phyloP scores from a whole-genome alignment of 2,797 vertebrate species.

The Kryptopterus vitreolus region DNA sequence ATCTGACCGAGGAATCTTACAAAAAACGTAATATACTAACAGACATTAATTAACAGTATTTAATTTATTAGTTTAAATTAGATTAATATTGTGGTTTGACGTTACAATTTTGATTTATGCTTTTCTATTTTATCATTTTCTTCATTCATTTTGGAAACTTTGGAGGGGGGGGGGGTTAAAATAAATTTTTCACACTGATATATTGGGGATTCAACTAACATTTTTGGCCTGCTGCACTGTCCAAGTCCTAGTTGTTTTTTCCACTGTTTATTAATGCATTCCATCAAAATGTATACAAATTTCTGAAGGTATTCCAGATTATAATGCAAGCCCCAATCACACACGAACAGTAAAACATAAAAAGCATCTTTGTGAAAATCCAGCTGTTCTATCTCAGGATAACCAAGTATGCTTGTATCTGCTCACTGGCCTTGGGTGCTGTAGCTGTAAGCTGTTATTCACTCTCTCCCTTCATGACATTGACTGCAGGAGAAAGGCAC shows the following conservation, averaged over 20 bases:
- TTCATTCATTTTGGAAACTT: too few species aligned
- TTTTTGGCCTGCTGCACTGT: neutral
- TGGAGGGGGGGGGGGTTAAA: too few species aligned
- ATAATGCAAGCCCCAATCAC: neutral
- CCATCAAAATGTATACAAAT: neutral
- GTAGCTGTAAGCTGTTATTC: neutral
- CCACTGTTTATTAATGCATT: neutral
- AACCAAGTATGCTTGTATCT: neutral
- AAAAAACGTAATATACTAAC: too few species aligned
- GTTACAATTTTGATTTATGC: neutral
- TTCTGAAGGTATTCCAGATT: neutral
- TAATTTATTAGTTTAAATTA: too few species aligned
- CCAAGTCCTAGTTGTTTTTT: neutral
- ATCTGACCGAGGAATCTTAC: too few species aligned
- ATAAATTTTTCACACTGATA: too few species aligned
- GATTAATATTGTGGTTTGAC: neutral
- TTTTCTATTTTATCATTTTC: neutral
- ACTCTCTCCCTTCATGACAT: neutral
- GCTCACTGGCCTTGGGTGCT: neutral
- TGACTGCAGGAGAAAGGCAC: slow-evolving; percentile 89
- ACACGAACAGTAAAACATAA: neutral
- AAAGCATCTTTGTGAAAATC: neutral
- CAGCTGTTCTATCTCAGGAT: neutral
- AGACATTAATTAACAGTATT: too few species aligned
- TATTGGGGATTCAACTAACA: too few species aligned